Percentiles rank a stretch among this genome's conserved stretches.
phyloP scores from a whole-genome alignment of 2,888 invertebrate genomes.

The Serripes groenlandicus region DNA sequence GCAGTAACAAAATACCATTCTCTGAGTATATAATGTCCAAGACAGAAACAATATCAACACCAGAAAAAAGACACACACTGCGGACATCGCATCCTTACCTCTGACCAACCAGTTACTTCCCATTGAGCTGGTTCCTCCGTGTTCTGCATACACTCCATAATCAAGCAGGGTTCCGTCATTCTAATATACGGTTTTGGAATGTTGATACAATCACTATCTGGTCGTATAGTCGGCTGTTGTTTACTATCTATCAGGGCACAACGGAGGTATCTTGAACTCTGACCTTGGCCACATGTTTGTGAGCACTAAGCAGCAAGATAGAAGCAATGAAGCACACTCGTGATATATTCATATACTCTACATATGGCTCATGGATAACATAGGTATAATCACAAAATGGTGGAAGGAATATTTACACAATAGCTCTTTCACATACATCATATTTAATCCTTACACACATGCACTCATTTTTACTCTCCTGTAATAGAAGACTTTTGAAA shows the following conservation, averaged over 20 bases:
- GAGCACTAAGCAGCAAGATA: conserved; percentile 77
- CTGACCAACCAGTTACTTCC: conserved; percentile 70
- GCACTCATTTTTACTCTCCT: too few species aligned
- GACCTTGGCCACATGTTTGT: conserved; percentile 75
- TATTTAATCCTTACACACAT: too few species aligned
- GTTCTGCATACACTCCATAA: conserved; percentile 65
- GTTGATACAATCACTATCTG: conserved; percentile 63
- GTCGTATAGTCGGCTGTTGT: conserved; percentile 59
- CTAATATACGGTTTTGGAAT: conserved; percentile 66
- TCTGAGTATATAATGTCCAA: neutral
- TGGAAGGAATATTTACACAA: too few species aligned
- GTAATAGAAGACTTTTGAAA: too few species aligned
- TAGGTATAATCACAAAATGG: too few species aligned
- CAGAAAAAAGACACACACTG: too few species aligned
- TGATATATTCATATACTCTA: neutral
- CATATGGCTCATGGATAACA: too few species aligned
- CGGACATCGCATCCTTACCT: conserved; percentile 75
- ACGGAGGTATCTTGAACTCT: conserved; percentile 69
- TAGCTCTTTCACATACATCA: too few species aligned
- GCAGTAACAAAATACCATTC: neutral
- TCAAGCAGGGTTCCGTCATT: conserved; percentile 68
- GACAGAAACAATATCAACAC: neutral
- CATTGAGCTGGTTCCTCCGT: conserved; percentile 54
- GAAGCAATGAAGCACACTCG: conserved; percentile 39
- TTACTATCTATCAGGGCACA: conserved; percentile 64